These are phyloP conservation scores for Idaea biselata DNA, from an alignment of 2,888 invertebrate genomes.

Conservation along the genomic window DNA sequence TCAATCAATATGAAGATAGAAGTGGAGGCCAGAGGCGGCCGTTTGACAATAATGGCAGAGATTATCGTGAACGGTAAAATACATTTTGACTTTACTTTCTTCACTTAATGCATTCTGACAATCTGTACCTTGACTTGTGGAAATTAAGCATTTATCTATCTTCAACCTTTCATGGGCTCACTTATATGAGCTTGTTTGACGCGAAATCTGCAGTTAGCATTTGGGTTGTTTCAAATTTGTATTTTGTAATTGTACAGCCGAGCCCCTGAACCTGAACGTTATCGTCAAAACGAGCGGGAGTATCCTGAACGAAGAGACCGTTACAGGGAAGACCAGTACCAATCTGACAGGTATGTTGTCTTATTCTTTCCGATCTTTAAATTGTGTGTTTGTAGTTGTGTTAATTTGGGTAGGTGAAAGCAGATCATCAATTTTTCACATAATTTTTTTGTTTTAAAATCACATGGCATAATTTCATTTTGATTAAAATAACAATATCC, in stretches of 20 bases:
- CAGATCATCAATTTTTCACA: too few relatives aligned
- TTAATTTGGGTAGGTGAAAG: constrained; percentile 14
- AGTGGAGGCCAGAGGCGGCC: constrained; percentile 45
- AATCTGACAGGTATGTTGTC: constrained; percentile 59
- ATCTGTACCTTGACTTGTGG: too few relatives aligned
- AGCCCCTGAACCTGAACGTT: constrained; percentile 55
- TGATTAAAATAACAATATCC: too few relatives aligned
- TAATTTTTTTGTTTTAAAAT: too few relatives aligned
- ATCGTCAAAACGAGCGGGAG: constrained; percentile 41
- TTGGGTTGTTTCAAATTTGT: constrained; percentile 1
- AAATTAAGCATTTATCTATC: too few relatives aligned
- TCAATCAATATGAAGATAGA: constrained; percentile 63
- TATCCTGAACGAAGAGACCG: constrained; percentile 63
- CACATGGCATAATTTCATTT: too few relatives aligned
- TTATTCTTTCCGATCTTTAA: constrained; percentile 1
- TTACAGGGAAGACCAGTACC: constrained; percentile 55
- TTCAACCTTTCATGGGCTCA: neutral
- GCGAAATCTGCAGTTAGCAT: neutral
- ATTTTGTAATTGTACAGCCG: constrained; percentile 39
- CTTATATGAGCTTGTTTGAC: too few relatives aligned
- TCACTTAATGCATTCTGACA: neutral
- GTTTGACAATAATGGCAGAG: constrained; percentile 54
- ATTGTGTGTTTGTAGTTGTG: constrained; percentile 8
- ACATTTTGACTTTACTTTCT: constrained; percentile 6
- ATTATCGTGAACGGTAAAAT: constrained; percentile 52